Evolutionary conservation across 2,113 vertebrate species (phyloP).

Genomic region (Brachionichthys hirsutus): DNA sequence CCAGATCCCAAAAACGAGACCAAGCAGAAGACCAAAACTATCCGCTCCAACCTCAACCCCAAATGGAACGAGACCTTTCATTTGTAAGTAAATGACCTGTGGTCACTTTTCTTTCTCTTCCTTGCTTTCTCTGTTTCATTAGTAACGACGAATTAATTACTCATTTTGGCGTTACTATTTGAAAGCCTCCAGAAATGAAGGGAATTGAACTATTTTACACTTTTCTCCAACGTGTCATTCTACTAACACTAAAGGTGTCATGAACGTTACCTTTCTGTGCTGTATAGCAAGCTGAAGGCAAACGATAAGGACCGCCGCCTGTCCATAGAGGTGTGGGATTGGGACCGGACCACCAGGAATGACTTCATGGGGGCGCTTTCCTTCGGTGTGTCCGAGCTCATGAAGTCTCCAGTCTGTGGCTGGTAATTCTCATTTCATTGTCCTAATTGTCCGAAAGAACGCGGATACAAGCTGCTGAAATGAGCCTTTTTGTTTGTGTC

Average conservation of each 20-base stretch:
- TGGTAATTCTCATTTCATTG: slow-evolving; percentile 77
- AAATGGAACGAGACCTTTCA: slow-evolving; percentile 92
- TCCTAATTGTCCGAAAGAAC: not conserved
- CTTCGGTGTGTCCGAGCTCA: slow-evolving; percentile 95
- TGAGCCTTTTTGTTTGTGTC: not conserved
- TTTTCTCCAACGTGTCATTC: not conserved
- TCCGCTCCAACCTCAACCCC: slow-evolving; percentile 92
- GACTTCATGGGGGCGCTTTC: slow-evolving; percentile 98
- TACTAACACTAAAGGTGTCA: not conserved
- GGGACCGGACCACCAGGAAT: slow-evolving; percentile 96
- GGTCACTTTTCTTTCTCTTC: not conserved
- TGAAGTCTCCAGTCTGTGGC: slow-evolving; percentile 88
- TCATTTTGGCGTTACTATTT: too few relatives aligned
- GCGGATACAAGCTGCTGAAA: too few relatives aligned
- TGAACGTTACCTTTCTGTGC: slow-evolving; percentile 2
- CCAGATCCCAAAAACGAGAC: slow-evolving; percentile 97
- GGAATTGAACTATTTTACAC: not conserved
- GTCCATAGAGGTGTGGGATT: slow-evolving; percentile 96
- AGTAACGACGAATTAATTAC: too few relatives aligned
- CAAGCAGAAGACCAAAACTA: slow-evolving; percentile 97
- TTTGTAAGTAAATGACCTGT: slow-evolving; percentile 82
- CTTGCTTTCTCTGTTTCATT: too few relatives aligned
- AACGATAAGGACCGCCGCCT: slow-evolving; percentile 93
- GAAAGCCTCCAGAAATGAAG: not conserved
- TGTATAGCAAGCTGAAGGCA: slow-evolving; percentile 88